Evolutionary conservation across 2,888 invertebrate genomes (phyloP), one percentile per base, ranked within the genome.

Genomic region (Trileptium ribeirensis): DNA sequence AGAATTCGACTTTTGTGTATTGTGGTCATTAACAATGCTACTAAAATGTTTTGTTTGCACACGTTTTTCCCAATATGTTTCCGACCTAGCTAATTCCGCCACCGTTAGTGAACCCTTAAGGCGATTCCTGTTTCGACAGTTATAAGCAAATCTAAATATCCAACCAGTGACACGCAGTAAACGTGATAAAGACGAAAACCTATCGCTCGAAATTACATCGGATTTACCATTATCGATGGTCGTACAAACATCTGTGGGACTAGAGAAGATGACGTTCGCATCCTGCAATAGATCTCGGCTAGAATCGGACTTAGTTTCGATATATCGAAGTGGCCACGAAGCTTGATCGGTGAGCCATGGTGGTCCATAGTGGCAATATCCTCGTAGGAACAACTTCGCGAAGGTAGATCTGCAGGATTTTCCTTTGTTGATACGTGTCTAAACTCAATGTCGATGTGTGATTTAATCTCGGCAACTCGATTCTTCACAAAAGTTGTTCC

Each of bases 381-480:
- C 15, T 29, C 70, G 36, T 33, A 70, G n/a, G 74, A 70, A 31
- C 34, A 31, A 19, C 74, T n/a, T 31, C 74, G 33, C 8, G 74
- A 34, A 15, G 74, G 34, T 36, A 70, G 31, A 70, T 70, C 74
- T 19, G 74, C 74, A 15, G 74, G 74, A 70, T 70, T 70, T 36
- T 70, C 34, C 8, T 15, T 31, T 31, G 34, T 36, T 70, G 33
- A 19, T 36, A 70, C 74, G 74, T 70, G 31, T 70, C 15, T 31
- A n/a, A 70, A 34, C 37, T 70, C 8, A 15, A 70, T n/a, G n/a
- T 70, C 37, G 8, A 15, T 70, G 33, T 36, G 33, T n/a, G 70
- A 19, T 31, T 31, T 70, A n/a, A 70, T 70, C n/a, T 70, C 74
- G 33, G 33, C 74, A 34, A 70, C 74, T 70, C 74, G 74, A 31